Base-by-base conservation (phyloP, 92 coral and sea anemone genomes). In the Epizoanthus stellaris region DNA sequence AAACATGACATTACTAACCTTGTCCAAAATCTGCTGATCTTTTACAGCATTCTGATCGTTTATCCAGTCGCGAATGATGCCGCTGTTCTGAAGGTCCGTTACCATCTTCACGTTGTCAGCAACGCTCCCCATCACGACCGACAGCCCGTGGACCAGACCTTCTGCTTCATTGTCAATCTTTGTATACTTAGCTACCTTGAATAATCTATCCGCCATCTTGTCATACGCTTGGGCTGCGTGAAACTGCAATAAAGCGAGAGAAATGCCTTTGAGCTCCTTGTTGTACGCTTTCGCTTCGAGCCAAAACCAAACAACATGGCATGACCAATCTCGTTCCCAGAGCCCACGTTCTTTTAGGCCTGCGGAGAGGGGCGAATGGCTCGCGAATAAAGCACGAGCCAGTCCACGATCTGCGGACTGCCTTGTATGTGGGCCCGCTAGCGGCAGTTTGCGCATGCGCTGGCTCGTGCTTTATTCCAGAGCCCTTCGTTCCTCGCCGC, bases 41-140 rank as follows among this genome's bases (percentile, higher is more conserved):
- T 20, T 79, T 30, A 40, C 60, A 21, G 72, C 73, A 45, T 79
- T 79, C 1, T 63, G 13, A 36, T 79, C 53, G 59, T 63, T 45
- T 23, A 79, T 21, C 83, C 83, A 79, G 72, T 79, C 72, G 8
- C 83, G 83, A 64, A 79, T 64, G 23, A 63, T 67, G 14, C 83
- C 83, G 59, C 83, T 79, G 8, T 79, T 79, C 72, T 79, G 45
- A 21, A 62, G 72, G 15, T 23, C 67, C 58, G 16, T 63, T 19
- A 79, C 45, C 25, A 20, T 4, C 65, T 79, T 67, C 43, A 79
- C 83, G 7, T 79, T 79, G 72, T 42, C 83, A 79, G 58, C 61
- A 70, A 70, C 61, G 13, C 70, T 20, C 53, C 13, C 60, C 83
- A 79, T 63, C 61, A 79, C 53, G 14, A 53, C 10, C 15, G 83